These are phyloP conservation scores for Cylindroiulus punctatus DNA, from an alignment of 2,888 invertebrate species.

Conservation along the genomic window DNA sequence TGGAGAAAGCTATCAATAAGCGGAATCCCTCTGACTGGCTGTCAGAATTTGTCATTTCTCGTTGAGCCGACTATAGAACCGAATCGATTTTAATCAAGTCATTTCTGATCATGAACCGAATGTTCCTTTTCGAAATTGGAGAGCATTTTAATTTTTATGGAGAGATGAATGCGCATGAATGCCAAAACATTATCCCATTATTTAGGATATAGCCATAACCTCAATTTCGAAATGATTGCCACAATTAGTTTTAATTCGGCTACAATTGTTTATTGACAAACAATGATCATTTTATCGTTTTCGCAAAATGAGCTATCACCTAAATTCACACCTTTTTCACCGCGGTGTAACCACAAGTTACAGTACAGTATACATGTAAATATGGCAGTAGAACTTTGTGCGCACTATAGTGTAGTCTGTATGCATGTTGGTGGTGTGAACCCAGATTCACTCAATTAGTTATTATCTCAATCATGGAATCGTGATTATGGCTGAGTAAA, in stretches of 20 bases:
- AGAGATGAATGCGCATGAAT: background rate
- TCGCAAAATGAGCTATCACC: background rate
- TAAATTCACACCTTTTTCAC: background rate
- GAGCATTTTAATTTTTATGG: background rate
- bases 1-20: too few species aligned
- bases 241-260: conserved; percentile 20
- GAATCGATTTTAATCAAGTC: background rate
- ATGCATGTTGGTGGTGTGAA: background rate
- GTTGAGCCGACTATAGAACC: background rate
- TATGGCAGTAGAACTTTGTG: background rate
- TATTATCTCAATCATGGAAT: background rate
- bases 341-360: background rate
- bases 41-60: background rate
- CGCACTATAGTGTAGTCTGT: background rate
- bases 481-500: background rate
- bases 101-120: background rate
- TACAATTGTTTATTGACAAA: conserved; percentile 25
- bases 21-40: too few species aligned
- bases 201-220: background rate
- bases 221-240: background rate
- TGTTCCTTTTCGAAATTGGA: background rate
- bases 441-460: background rate
- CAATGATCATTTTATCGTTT: background rate
- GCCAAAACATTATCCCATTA: background rate
- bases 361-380: too few species aligned